phyloP scores from a whole-genome alignment of 64 coral and sea anemone genomes.

The Montipora foliosa region DNA sequence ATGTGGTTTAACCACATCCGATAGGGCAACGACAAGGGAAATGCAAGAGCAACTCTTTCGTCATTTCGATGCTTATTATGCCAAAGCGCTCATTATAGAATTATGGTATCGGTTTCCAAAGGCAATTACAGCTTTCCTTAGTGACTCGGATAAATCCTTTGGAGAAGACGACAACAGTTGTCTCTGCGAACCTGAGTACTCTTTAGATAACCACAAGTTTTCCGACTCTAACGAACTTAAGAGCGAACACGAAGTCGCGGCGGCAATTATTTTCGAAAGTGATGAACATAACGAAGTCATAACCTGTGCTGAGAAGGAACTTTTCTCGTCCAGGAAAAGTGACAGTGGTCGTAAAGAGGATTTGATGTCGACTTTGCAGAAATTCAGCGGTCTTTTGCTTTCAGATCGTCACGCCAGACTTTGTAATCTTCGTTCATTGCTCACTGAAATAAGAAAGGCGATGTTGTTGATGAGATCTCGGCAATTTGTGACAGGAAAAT shows the following conservation, averaged over 20 bases:
- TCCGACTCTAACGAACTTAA: not conserved
- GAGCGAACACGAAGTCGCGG: not conserved
- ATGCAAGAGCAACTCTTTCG: constrained; percentile 10
- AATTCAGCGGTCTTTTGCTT: not conserved
- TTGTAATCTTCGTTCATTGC: not conserved
- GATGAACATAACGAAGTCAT: not conserved
- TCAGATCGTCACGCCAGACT: constrained; percentile 10
- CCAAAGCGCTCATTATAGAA: constrained; percentile 39
- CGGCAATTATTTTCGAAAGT: not conserved
- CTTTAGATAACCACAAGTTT: not conserved
- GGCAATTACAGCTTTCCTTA: not conserved
- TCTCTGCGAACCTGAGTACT: not conserved
- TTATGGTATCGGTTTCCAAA: constrained; percentile 70
- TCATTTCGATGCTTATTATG: constrained; percentile 71
- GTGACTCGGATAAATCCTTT: not conserved
- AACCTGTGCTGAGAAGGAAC: not conserved
- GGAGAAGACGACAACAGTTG: not conserved
- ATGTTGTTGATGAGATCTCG: constrained; percentile 28
- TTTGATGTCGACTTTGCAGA: constrained; percentile 8
- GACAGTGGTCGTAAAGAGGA: not conserved
- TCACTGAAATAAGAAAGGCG: constrained; percentile 32
- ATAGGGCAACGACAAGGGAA: not conserved
- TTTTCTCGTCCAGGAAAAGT: not conserved
- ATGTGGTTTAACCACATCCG: not conserved
- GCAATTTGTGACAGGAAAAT: not conserved